A percentile compares a stretch with the other conserved stretches of the same genome.
Conservation (phyloP, 2,888 invertebrate species). For the Venustoraphidia nigricollis region DNA sequence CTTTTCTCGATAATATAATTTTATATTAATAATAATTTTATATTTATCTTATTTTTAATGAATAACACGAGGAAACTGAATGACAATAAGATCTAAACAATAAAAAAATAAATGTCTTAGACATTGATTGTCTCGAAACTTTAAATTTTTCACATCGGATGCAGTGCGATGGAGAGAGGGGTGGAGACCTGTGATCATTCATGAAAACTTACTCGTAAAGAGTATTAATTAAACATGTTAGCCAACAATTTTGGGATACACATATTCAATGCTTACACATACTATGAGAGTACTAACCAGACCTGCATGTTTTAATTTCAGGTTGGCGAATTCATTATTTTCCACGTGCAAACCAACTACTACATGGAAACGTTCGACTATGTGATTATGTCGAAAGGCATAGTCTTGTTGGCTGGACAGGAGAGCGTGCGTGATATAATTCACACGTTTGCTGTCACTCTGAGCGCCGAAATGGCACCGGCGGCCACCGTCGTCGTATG, state of each 20-base stretch:
- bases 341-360: slow-evolving; percentile 86
- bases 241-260: not conserved
- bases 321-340: slow-evolving; percentile 88
- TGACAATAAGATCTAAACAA: too few relatives aligned
- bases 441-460: slow-evolving; percentile 64
- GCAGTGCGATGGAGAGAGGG: too few relatives aligned
- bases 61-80: too few relatives aligned
- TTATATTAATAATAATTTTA: too few relatives aligned
- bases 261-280: not conserved
- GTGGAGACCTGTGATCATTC: too few relatives aligned
- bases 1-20: too few relatives aligned
- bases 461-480: slow-evolving; percentile 85
- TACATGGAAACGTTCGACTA: slow-evolving; percentile 82
- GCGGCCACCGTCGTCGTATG: slow-evolving; percentile 82
- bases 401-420: slow-evolving; percentile 69
- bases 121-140: too few relatives aligned
- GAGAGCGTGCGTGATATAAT: slow-evolving; percentile 67
- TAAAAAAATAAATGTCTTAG: too few relatives aligned
- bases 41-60: too few relatives aligned
- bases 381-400: slow-evolving; percentile 83
- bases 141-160: too few relatives aligned
- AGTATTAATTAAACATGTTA: too few relatives aligned
- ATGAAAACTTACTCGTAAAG: too few relatives aligned
- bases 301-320: slow-evolving; percentile 20
- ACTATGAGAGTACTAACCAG: not conserved